Evolutionary conservation across 2,113 vertebrate genomes (phyloP), one percentile per base, ranked within the genome.

Genomic region (Regulus satrapa): DNA sequence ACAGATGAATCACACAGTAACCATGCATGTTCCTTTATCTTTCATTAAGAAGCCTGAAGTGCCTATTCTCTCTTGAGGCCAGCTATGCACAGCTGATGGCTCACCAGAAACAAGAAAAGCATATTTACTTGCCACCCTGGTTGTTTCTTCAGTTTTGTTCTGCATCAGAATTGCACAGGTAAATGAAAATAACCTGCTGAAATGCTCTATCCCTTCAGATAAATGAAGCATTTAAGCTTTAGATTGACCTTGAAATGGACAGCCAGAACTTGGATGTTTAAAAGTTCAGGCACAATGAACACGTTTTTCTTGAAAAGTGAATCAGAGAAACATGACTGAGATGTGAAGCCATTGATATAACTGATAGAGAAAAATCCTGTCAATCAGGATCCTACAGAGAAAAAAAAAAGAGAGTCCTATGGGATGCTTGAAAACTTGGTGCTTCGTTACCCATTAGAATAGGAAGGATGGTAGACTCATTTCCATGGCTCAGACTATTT

Each of bases 141-240:
- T 46, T 80, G 62, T 20, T 64, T 46, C 58, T 89, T 93, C 56
- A 55, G 38, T 54, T 88, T 63, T 74, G 18, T 29, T 76, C 62
- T 59, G 29, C 61, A 62, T 19, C 64, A 43, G 66, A 63, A 78
- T 5, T 6, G 9, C 16, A 38, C 21, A 59, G 25, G 54, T 61
- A 76, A 63, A 46, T 18, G 6, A 45, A 85, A 83, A 34, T 8
- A 55, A 75, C 41, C 43, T 51, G 26, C 49, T 43, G n/a, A 58
- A 83, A 67, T 0, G 0, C 38, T 69, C 32, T 46, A 45, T 8
- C 7, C 17, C 8, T 29, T n/a, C 40, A 40, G 38, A 24, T 9
- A 77, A 81, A 88, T 16, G 40, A 78, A 92, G 12, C 18, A 28
- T 38, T 34, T 36, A 14, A 54, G 43, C 13, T 91, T 71, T 66